Conservation (phyloP, 2,797 vertebrate species). For the Macropus fuliginosus region DNA sequence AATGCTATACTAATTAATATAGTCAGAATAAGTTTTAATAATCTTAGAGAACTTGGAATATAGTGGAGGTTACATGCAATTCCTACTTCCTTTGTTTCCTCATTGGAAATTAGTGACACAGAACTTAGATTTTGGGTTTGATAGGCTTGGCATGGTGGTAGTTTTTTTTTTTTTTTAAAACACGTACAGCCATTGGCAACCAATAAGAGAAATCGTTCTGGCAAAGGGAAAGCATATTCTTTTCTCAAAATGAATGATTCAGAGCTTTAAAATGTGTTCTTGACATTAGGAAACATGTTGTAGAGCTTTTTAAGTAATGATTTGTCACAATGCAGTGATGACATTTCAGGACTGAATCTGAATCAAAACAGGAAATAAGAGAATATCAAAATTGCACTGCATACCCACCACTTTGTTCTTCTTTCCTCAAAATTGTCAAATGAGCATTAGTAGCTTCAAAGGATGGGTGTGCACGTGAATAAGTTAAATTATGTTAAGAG, state of each 20-base stretch:
- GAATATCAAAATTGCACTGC: neutral
- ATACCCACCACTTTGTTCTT: neutral
- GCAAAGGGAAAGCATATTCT: neutral
- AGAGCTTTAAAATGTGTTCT: neutral
- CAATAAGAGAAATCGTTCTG: neutral
- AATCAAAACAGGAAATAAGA: constrained; percentile 1
- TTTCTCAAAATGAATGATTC: neutral
- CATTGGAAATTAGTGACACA: neutral
- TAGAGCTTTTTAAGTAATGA: constrained; percentile 9
- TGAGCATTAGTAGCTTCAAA: neutral
- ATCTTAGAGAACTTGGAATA: neutral
- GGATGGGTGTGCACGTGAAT: neutral
- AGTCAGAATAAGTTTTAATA: neutral
- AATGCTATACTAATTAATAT: neutral
- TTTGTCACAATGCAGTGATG: neutral
- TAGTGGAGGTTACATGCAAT: neutral
- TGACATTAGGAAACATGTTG: neutral
- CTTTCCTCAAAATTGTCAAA: constrained; percentile 3
- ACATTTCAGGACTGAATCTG: neutral
- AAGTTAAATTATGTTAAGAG: constrained; percentile 44
- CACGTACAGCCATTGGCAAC: neutral
- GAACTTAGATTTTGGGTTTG: neutral
- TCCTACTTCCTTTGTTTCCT: neutral
- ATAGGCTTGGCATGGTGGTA: neutral
- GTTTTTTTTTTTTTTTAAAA: constrained; percentile 12